phyloP scores from a whole-genome alignment of 2,797 vertebrate species.

The Hypotaenidia philippensis region DNA sequence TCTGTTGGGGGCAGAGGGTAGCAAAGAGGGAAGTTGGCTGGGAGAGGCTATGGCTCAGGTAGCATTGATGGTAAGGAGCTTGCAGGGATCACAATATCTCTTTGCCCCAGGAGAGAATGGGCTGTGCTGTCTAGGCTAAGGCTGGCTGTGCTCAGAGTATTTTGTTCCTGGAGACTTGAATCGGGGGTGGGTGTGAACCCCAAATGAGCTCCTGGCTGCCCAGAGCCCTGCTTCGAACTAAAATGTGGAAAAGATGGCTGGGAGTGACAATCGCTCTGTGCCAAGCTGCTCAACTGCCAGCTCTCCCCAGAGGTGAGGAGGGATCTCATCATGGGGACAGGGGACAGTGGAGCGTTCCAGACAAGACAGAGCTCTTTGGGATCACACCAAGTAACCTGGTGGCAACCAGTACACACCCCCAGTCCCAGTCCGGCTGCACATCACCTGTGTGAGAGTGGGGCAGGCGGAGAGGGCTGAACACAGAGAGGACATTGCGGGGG shows the following conservation, averaged over 20 bases:
- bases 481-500: accelerated
- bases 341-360: accelerated
- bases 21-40: not conserved
- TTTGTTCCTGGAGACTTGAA: not conserved
- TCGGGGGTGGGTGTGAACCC: not conserved
- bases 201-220: not conserved
- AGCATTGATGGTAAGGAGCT: not conserved
- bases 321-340: not conserved
- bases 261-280: not conserved
- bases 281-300: not conserved
- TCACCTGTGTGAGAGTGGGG: not conserved
- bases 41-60: not conserved
- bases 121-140: not conserved
- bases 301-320: accelerated
- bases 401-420: not conserved
- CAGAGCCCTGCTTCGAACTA: not conserved
- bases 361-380: not conserved
- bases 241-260: not conserved
- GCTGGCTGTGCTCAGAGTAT: too few species aligned
- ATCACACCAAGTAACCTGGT: not conserved
- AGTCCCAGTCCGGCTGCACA: not conserved
- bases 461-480: not conserved
- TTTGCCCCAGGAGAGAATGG: not conserved
- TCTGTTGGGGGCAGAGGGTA: not conserved
- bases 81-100: not conserved